Base-by-base conservation (phyloP, 2,888 invertebrate genomes). In the Formica aserva region DNA sequence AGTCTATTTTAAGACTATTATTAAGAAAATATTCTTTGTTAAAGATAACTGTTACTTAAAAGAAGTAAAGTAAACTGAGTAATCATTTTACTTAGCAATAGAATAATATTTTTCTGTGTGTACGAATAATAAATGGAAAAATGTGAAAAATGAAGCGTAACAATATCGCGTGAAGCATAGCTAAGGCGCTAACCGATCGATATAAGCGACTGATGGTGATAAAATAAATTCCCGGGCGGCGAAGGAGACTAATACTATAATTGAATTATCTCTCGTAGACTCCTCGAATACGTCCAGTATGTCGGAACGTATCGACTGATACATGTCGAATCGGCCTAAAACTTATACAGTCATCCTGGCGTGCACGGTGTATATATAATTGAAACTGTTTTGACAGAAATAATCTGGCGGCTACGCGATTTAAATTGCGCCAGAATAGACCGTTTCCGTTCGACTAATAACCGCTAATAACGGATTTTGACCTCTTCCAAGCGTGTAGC, bases 381-480 rank as follows among this genome's bases (percentile, higher is more conserved):
- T 77, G 77, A 67, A 55, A 67, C 38, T 77, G 55, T 77, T 77
- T 77, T 66, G 77, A 77, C 77, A 67, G 29, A 6, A 67, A n/a
- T 22, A 77, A 67, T 77, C 48, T 32, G 13, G 26, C 26, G 35
- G 26, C 38, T 57, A 38, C 38, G 48, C 48, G 15, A 29, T 4
- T 55, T 66, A 8, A n/a, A 77, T 77, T 77, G 67, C 55, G 55
- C 67, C 29, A 67, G 67, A 84, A 84, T 84, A 66, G 60, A 67
- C 74, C 22, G 60, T 82, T 74, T 82, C 84, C 82, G 82, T 72
- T 62, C 41, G 26, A 29, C 48, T 69, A 62, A 83, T 81, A 60
- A 82, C 32, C 41, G 22, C 52, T 74, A 75, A 75, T 75, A 62
- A 75, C 75, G 75, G 63, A 35, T 63, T 63, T 75, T 63, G 63